Base-by-base conservation (phyloP, 2,113 vertebrate genomes). In the Gymnocephalus cernua region DNA sequence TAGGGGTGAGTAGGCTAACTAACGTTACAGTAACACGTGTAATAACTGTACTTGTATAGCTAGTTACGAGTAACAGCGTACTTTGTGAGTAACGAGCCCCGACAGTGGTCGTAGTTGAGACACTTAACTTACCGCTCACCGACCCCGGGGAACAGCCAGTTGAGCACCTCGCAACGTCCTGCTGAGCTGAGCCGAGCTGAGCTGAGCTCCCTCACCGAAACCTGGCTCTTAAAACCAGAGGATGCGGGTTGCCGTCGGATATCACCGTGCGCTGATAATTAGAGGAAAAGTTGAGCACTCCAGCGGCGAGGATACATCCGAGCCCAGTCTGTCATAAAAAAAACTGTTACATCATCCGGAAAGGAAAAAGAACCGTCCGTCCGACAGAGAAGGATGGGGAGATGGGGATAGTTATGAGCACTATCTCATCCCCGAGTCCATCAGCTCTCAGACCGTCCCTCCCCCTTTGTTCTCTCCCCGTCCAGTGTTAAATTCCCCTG, bases 361-460 rank as follows among this genome's bases (percentile, higher is more conserved):
- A 72, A 86, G 71, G 38, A 76, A 83, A 41, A 44, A 81, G 70
- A 82, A 18, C 47, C 63, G 69, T 74, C 44, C 57, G 71, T 73
- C 65, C 56, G 59, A 29, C 62, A 50, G 72, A 74, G 75, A 84
- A 80, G 83, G 87, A 88, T 80, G 89, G 58, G 82, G 81, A 85
- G 77, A 83, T 74, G 88, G 80, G 64, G 41, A 32, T 50, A 80
- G 57, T 80, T 78, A 69, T 41, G 84, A 35, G 81, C 77, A 67
- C 88, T 88, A 87, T 93, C 93, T 89, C 90, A 86, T 92, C 92
- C 89, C 80, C 44, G 72, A 83, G 72, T 91, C 88, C 91, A 95
- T 93, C 91, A 86, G 81, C 87, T 47, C 83, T 47, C 83, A 59
- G 56, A 70, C 69, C 63, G 90, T 65, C 90, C 93, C 92, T 91